phyloP scores from a whole-genome alignment of 2,113 vertebrate species.

The Pelmatolapia mariae region DNA sequence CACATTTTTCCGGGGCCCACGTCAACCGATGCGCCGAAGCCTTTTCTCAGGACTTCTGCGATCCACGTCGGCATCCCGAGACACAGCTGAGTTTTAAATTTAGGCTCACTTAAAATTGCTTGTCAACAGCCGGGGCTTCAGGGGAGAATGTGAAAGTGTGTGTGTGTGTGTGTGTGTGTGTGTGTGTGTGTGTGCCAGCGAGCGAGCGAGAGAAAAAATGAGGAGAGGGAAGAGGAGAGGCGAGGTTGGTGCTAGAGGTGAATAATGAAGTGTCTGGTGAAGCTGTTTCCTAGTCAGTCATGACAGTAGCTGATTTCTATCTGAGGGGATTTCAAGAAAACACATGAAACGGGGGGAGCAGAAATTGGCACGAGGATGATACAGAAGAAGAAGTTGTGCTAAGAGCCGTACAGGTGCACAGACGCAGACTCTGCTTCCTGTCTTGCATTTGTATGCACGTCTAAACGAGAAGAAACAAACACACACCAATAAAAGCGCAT shows the following conservation, averaged over 20 bases:
- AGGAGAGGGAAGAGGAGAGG: slow-evolving; percentile 6
- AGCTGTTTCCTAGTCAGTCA: slow-evolving; percentile 59
- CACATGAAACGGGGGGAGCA: background rate
- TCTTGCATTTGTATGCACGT: background rate
- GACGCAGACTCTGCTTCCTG: background rate
- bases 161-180: background rate
- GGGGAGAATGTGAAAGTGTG: background rate
- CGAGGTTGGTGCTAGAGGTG: slow-evolving; percentile 47
- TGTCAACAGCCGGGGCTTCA: slow-evolving; percentile 65
- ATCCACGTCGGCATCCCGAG: slow-evolving; percentile 4
- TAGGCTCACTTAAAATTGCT: slow-evolving; percentile 70
- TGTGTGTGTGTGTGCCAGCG: background rate
- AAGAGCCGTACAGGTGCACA: background rate
- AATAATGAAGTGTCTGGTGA: slow-evolving; percentile 73
- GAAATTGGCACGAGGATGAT: background rate
- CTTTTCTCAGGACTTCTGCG: slow-evolving; percentile 17
- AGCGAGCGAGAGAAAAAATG: background rate
- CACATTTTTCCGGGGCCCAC: background rate
- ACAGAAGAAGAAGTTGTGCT: background rate
- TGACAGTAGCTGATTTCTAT: slow-evolving; percentile 66
- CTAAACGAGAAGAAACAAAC: background rate
- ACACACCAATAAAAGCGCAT: background rate
- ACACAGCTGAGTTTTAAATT: slow-evolving; percentile 66
- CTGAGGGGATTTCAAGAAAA: slow-evolving; percentile 24
- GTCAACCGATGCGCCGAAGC: background rate